Percentiles rank a stretch among this genome's conserved stretches.
Conservation (phyloP, 1,140 invertebrate species). For the Orchestia grillus region DNA sequence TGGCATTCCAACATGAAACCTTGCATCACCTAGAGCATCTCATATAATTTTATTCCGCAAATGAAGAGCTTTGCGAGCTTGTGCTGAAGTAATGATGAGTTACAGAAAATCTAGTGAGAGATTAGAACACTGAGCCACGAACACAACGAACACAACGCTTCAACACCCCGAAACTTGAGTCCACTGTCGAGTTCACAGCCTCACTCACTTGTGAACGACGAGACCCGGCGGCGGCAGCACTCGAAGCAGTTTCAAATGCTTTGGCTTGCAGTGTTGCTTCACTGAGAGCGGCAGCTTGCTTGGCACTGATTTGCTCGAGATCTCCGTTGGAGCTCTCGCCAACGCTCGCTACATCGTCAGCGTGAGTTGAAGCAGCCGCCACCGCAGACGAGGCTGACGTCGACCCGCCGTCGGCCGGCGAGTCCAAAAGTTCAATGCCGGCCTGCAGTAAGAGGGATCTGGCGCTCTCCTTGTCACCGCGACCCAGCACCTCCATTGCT, state of each 20-base stretch:
- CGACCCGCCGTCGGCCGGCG: background rate
- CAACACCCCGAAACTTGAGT: background rate
- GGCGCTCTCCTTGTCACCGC: slow-evolving; percentile 44
- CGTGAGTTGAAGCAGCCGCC: background rate
- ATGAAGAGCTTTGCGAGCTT: too few relatives aligned
- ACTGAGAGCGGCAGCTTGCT: background rate
- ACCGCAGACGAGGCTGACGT: background rate
- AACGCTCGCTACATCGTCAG: background rate
- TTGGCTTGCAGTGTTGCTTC: background rate
- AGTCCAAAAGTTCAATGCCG: slow-evolving; percentile 52
- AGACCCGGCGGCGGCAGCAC: background rate
- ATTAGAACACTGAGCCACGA: too few relatives aligned
- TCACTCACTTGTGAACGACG: background rate
- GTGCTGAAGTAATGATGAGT: too few relatives aligned
- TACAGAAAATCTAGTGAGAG: too few relatives aligned
- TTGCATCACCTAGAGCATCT: too few relatives aligned
- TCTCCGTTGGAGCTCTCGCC: background rate
- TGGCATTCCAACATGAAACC: too few relatives aligned
- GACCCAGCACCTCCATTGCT: slow-evolving; percentile 57
- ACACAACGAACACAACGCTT: too few relatives aligned
- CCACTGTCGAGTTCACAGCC: background rate
- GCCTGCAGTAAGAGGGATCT: slow-evolving; percentile 20
- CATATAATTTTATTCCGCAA: too few relatives aligned
- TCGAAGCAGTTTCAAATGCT: background rate
- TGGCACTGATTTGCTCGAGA: background rate